Percentiles rank a stretch among this genome's conserved stretches.
Conservation (phyloP, 2,797 vertebrate species). For the Cottoperca gobio region DNA sequence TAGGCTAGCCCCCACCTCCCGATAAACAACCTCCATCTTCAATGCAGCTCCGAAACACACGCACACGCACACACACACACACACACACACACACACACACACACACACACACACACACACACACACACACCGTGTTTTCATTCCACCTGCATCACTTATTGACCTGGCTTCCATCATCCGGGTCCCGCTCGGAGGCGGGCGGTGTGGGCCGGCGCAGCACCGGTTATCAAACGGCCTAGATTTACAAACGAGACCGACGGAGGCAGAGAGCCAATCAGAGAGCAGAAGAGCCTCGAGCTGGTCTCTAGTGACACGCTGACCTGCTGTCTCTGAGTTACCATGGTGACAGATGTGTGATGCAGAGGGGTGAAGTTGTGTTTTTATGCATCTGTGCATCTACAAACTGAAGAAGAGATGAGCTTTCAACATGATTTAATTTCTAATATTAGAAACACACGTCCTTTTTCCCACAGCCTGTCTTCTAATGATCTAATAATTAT, state of each 20-base stretch:
- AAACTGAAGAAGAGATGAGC: constrained; percentile 35
- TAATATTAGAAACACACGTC: constrained; percentile 40
- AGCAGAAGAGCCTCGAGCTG: constrained; percentile 42
- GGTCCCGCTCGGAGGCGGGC: constrained; percentile 25
- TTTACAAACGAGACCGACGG: constrained; percentile 59
- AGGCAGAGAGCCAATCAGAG: constrained; percentile 73
- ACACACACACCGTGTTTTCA: constrained; percentile 16
- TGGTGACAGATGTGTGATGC: constrained; percentile 72
- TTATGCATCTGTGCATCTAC: constrained; percentile 20
- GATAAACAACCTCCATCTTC: constrained; percentile 27
- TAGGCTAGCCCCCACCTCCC: background rate
- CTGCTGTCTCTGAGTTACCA: constrained; percentile 79
- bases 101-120: constrained; percentile 6
- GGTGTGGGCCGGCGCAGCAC: constrained; percentile 14
- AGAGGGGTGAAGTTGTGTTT: constrained; percentile 48
- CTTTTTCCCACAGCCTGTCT: constrained; percentile 23
- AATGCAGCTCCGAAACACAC: constrained; percentile 23
- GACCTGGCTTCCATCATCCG: constrained; percentile 58
- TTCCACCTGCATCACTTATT: constrained; percentile 51
- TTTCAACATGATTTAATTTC: constrained; percentile 35
- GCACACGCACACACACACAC: background rate
- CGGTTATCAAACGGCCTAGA: constrained; percentile 69
- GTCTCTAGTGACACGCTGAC: constrained; percentile 81
- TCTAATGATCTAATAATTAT: background rate
- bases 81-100: constrained; percentile 2